phyloP scores from a whole-genome alignment of 1,140 invertebrate species.

The Drosophila baimaii region DNA sequence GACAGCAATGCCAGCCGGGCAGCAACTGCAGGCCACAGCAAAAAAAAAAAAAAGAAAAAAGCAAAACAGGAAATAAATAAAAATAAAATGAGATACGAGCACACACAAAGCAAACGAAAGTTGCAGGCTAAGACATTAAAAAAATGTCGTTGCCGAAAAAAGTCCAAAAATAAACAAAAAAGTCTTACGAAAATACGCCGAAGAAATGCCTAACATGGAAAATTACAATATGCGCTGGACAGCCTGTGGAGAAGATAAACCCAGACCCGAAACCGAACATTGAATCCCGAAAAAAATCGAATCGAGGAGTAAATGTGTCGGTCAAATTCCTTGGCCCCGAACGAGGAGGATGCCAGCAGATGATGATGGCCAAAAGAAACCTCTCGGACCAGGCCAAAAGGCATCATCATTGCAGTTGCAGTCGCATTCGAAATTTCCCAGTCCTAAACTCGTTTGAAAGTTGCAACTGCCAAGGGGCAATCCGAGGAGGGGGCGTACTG shows the following conservation, averaged over 20 bases:
- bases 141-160: constrained; percentile 64
- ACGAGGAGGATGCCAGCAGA: constrained; percentile 33
- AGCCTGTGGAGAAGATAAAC: constrained; percentile 45
- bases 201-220: constrained; percentile 49
- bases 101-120: constrained; percentile 63
- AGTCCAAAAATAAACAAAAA: constrained; percentile 22
- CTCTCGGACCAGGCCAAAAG: constrained; percentile 41
- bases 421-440: constrained; percentile 24
- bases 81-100: constrained; percentile 17
- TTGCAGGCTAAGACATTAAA: constrained; percentile 66
- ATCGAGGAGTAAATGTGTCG: constrained; percentile 59
- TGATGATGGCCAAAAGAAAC: constrained; percentile 39
- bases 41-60: constrained; percentile 18
- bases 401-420: constrained; percentile 17
- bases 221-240: constrained; percentile 34
- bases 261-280: constrained; percentile 4
- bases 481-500: constrained; percentile 6
- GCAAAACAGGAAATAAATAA: constrained; percentile 35
- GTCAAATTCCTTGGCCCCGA: constrained; percentile 62
- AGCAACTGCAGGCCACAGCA: constrained; percentile 39
- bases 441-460: constrained; percentile 79
- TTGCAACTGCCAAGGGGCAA: constrained; percentile 61
- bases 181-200: constrained; percentile 11
- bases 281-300: constrained; percentile 33
- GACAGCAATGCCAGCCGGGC: constrained; percentile 18